phyloP scores from a whole-genome alignment of 2,113 vertebrate species.

The Tautogolabrus adspersus region DNA sequence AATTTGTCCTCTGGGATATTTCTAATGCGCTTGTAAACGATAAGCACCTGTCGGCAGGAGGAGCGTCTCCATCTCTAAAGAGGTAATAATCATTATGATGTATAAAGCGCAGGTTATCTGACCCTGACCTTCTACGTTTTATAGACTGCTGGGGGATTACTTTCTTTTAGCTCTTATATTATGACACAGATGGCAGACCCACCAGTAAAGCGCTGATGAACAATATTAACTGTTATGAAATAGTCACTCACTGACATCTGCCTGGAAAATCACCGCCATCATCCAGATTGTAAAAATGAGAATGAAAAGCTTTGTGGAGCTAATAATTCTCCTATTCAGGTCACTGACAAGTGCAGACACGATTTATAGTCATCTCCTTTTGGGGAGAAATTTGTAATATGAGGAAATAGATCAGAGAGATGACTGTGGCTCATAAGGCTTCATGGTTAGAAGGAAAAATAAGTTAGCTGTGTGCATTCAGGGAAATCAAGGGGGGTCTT shows the following conservation, averaged over 20 bases:
- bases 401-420: too few relatives aligned
- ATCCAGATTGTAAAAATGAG: constrained; percentile 10
- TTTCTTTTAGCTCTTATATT: background rate
- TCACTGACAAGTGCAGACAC: background rate
- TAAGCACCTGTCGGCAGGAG: constrained; percentile 52
- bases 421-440: background rate
- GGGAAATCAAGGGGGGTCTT: too few relatives aligned
- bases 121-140: constrained; percentile 41
- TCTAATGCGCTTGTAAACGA: constrained; percentile 59
- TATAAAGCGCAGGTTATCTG: constrained; percentile 33
- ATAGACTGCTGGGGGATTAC: background rate
- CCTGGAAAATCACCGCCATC: constrained; percentile 5
- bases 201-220: background rate
- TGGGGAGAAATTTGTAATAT: background rate
- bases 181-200: constrained; percentile 8
- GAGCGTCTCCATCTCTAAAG: constrained; percentile 36
- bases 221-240: background rate
- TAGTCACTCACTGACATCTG: constrained; percentile 15
- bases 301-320: background rate
- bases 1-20: constrained; percentile 38
- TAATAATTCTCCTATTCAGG: background rate
- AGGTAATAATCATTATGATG: constrained; percentile 48
- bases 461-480: too few relatives aligned
- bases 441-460: too few relatives aligned
- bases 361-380: background rate